Conservation (phyloP, 2,113 vertebrate species). For the Sitta europaea region DNA sequence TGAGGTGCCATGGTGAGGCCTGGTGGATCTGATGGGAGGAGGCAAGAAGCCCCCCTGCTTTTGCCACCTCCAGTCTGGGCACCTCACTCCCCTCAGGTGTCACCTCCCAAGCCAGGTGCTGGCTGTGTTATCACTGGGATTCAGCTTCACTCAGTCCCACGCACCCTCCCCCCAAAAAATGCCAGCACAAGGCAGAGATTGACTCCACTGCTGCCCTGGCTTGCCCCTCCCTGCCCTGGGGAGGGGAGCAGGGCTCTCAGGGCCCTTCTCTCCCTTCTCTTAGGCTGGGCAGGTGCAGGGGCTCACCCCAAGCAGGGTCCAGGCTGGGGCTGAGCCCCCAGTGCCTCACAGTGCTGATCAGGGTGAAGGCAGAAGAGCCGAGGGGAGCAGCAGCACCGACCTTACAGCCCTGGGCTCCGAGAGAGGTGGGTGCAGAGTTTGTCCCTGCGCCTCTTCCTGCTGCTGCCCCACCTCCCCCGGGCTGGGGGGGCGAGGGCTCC, state of each 20-base stretch:
- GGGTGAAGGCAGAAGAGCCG: neutral
- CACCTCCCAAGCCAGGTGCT: neutral
- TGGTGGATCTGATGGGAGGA: fast-evolving
- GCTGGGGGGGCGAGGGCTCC: neutral
- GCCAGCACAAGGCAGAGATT: fast-evolving
- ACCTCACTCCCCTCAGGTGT: neutral
- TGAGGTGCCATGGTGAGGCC: fast-evolving
- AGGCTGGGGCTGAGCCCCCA: neutral
- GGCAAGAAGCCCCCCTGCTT: neutral
- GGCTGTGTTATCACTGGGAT: neutral
- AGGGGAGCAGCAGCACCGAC: neutral
- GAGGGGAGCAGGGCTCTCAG: neutral
- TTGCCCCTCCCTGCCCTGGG: neutral
- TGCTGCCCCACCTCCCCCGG: neutral
- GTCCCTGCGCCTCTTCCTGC: neutral
- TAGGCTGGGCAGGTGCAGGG: neutral
- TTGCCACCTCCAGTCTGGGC: neutral
- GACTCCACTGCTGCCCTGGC: neutral
- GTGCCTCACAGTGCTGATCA: neutral
- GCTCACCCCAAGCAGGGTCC: neutral
- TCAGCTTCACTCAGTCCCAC: neutral
- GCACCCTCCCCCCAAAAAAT: fast-evolving
- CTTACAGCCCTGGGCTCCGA: neutral
- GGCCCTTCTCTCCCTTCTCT: neutral
- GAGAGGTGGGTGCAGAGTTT: slow-evolving; percentile 39